These are phyloP conservation scores for Schizopygopsis malacanthus DNA, from an alignment of 2,797 vertebrate species.

Conservation along the genomic window DNA sequence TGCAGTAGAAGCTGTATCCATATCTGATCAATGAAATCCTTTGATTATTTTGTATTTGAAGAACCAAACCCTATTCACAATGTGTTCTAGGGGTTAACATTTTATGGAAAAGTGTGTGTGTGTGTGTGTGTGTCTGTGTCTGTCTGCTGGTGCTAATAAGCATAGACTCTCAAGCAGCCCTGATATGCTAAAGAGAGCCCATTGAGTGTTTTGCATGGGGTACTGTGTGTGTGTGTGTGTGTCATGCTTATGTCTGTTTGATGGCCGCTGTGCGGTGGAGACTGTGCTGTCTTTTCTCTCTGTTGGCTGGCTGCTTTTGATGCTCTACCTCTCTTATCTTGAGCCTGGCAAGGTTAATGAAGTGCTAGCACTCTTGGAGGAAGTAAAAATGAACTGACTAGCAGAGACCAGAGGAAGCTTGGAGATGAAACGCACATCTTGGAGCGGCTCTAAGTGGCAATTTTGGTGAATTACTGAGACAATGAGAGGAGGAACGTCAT, in stretches of 20 bases:
- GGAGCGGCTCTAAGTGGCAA: slow-evolving; percentile 84
- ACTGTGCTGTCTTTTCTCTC: slow-evolving; percentile 76
- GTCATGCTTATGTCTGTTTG: slow-evolving; percentile 64
- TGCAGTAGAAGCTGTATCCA: not conserved
- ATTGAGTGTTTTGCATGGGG: slow-evolving; percentile 55
- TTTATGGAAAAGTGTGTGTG: not conserved
- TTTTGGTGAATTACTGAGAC: slow-evolving; percentile 86
- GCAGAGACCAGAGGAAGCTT: slow-evolving; percentile 83
- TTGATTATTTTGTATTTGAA: not conserved
- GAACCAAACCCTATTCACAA: not conserved
- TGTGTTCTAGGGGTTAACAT: slow-evolving; percentile 20
- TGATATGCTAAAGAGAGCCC: slow-evolving; percentile 42
- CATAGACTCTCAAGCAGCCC: slow-evolving; percentile 36
- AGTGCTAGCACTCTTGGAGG: slow-evolving; percentile 84
- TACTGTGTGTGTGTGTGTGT: slow-evolving; percentile 34
- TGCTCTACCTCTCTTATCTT: slow-evolving; percentile 84
- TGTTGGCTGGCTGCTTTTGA: slow-evolving; percentile 82
- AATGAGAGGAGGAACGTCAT: slow-evolving; percentile 80
- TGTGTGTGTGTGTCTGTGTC: not conserved
- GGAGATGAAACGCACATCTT: slow-evolving; percentile 83
- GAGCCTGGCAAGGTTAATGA: slow-evolving; percentile 86
- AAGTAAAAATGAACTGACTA: slow-evolving; percentile 84
- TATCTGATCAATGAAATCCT: not conserved
- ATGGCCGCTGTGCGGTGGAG: slow-evolving; percentile 73
- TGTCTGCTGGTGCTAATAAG: slow-evolving; percentile 45